Percentiles rank a stretch among this genome's conserved stretches.
Evolutionary conservation across 2,888 invertebrate species (phyloP).

Genomic region (Cheilosia scutellata): DNA sequence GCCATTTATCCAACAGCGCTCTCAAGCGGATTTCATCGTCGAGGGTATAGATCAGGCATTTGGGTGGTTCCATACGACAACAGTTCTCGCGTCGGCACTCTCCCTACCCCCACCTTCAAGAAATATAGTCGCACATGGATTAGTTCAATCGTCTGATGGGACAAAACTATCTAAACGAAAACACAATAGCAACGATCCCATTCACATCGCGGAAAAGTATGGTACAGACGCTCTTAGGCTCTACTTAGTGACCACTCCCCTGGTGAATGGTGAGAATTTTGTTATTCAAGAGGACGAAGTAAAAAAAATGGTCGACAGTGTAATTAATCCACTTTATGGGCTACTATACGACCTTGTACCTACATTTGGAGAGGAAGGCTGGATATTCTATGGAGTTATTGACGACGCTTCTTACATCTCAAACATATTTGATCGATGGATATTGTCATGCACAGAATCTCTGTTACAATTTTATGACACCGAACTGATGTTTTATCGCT

Average conservation of each 20-base stretch:
- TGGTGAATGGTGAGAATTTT: slow-evolving; percentile 96
- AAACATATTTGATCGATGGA: slow-evolving; percentile 96
- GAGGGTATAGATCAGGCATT: slow-evolving; percentile 97
- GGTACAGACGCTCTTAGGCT: slow-evolving; percentile 97
- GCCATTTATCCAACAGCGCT: slow-evolving; percentile 97
- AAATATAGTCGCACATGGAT: slow-evolving; percentile 96
- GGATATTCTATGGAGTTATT: slow-evolving; percentile 83
- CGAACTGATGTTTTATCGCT: slow-evolving; percentile 95
- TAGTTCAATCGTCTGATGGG: slow-evolving; percentile 95
- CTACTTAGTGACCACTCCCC: slow-evolving; percentile 97
- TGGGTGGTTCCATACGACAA: slow-evolving; percentile 98
- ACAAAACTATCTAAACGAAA: slow-evolving; percentile 99
- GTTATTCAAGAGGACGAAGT: slow-evolving; percentile 97
- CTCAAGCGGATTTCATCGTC: slow-evolving; percentile 98
- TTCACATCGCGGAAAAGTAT: slow-evolving; percentile 93
- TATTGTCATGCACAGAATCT: slow-evolving; percentile 96
- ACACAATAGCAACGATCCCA: slow-evolving; percentile 98
- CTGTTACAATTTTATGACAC: slow-evolving; percentile 92
- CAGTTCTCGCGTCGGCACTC: slow-evolving; percentile 95
- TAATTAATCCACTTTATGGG: slow-evolving; percentile 97
- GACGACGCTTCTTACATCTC: slow-evolving; percentile 1
- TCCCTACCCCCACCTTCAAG: slow-evolving; percentile 97
- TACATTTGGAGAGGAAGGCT: slow-evolving; percentile 90
- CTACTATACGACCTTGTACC: slow-evolving; percentile 95
- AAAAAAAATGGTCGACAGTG: slow-evolving; percentile 95